phyloP scores from a whole-genome alignment of 2,888 invertebrate genomes.

The Anoncus sp. region DNA sequence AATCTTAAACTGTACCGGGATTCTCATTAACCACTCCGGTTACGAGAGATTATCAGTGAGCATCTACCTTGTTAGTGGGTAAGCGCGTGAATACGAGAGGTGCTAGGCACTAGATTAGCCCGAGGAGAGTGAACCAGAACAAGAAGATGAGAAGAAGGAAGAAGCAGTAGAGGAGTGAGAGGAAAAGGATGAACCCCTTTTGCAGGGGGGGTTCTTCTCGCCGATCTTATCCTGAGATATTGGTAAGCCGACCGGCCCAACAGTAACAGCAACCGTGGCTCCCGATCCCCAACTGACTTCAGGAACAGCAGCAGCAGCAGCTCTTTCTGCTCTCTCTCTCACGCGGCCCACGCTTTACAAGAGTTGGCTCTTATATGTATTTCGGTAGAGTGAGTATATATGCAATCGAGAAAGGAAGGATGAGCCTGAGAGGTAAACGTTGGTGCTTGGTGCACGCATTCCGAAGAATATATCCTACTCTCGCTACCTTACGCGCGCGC shows the following conservation, averaged over 20 bases:
- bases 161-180: conserved; percentile 36
- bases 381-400: conserved; percentile 53
- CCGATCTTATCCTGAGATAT: conserved; percentile 68
- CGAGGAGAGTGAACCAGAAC: conserved; percentile 49
- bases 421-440: conserved; percentile 36
- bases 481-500: conserved; percentile 23
- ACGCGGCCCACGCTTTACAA: conserved; percentile 62
- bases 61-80: conserved; percentile 78
- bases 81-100: conserved; percentile 73
- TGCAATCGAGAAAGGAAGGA: conserved; percentile 37
- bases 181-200: conserved; percentile 62
- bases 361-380: conserved; percentile 61
- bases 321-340: conserved; percentile 50
- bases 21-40: conserved; percentile 66
- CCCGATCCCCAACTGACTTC: too few relatives aligned
- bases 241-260: conserved; percentile 63
- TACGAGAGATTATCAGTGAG: conserved; percentile 74
- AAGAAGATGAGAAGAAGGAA: conserved; percentile 36
- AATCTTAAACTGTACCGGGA: conserved; percentile 52
- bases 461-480: conserved; percentile 50
- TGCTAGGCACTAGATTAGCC: conserved; percentile 66
- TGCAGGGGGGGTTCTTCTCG: conserved; percentile 63
- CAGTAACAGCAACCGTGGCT: conserved; percentile 49
- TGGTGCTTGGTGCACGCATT: conserved; percentile 57
- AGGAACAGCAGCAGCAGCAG: conserved; percentile 38